These are phyloP conservation scores for Ptychodera flava DNA, from an alignment of 35 echinoderm and acorn worm genomes.

Conservation along the genomic window DNA sequence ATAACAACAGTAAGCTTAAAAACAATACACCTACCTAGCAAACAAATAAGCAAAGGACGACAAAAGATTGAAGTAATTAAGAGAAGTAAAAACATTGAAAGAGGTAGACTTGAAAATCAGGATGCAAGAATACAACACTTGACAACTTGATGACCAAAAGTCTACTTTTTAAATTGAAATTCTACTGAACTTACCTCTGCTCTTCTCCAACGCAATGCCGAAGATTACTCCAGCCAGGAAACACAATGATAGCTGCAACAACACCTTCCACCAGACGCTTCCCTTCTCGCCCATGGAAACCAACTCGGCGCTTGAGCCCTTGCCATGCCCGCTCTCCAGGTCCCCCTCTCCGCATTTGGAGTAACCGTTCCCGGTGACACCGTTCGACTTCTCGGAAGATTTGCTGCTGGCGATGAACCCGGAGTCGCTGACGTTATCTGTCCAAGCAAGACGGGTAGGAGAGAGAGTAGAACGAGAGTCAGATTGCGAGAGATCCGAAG, in stretches of 20 bases:
- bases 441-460: not conserved
- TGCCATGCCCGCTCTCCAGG: not conserved
- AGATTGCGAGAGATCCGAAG: too few relatives aligned
- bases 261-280: not conserved
- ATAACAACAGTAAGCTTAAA: too few relatives aligned
- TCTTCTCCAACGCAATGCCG: slow-evolving; percentile 32
- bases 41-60: too few relatives aligned
- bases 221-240: slow-evolving; percentile 35
- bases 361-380: not conserved
- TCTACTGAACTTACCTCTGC: slow-evolving; percentile 13
- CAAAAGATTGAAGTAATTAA: too few relatives aligned
- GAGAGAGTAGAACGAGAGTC: too few relatives aligned
- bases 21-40: too few relatives aligned
- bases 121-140: not conserved
- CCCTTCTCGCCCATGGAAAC: not conserved
- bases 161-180: not conserved
- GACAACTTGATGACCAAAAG: not conserved
- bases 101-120: not conserved
- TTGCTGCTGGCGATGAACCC: not conserved
- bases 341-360: not conserved
- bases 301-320: not conserved
- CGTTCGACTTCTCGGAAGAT: not conserved
- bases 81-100: not conserved
- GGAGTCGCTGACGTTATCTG: not conserved
- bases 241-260: not conserved